Conservation (phyloP, 2,797 vertebrate genomes). For the Rhadinocentrus ornatus region DNA sequence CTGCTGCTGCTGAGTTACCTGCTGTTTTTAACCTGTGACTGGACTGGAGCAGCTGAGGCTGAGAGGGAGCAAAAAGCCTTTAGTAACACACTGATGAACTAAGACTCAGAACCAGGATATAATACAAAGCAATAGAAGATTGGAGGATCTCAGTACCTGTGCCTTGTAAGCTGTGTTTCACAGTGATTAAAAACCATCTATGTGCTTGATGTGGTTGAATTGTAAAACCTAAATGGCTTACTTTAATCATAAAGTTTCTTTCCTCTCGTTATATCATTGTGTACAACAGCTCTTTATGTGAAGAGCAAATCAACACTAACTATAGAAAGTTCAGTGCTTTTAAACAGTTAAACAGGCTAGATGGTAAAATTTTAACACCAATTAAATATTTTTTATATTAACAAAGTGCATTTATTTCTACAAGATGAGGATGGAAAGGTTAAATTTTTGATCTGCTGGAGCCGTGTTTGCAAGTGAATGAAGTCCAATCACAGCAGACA, state of each 20-base stretch:
- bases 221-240: no score
- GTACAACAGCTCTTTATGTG: neutral
- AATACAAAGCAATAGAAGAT: neutral
- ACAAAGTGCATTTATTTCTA: neutral
- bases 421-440: neutral
- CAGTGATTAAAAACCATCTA: neutral
- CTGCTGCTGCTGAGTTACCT: conserved; percentile 77
- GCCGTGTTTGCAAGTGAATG: no score
- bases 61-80: conserved; percentile 69
- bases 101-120: neutral
- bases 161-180: no score
- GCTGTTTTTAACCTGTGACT: conserved; percentile 75
- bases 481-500: no score
- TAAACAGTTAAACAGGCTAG: no score
- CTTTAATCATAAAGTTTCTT: no score
- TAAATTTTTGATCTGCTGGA: neutral
- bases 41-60: conserved; percentile 63
- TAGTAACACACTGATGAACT: conserved; percentile 20
- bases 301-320: neutral
- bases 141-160: no score
- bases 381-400: neutral
- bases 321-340: no score
- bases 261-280: no score
- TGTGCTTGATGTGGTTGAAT: no score
- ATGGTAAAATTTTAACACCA: neutral